A percentile compares a stretch with the other conserved stretches of the same genome.
Evolutionary conservation across 2,888 invertebrate species (phyloP).

Genomic region (Atethmia centrago): DNA sequence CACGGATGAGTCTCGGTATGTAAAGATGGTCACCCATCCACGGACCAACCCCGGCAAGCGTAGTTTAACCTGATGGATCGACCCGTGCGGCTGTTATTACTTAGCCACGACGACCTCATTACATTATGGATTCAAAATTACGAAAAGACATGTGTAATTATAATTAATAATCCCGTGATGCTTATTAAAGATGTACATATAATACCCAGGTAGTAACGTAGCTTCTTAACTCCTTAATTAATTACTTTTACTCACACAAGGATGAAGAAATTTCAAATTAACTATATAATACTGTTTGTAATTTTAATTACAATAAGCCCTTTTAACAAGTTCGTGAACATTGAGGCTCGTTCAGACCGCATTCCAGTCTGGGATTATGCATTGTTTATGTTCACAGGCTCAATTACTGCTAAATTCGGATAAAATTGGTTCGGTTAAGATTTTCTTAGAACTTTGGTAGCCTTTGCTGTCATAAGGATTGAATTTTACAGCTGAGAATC

Average conservation of each 20-base stretch:
- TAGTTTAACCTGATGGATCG: too few relatives aligned
- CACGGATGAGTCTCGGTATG: too few relatives aligned
- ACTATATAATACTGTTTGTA: constrained; percentile 42
- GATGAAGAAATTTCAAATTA: constrained; percentile 46
- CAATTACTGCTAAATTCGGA: constrained; percentile 27
- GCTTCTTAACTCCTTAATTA: constrained; percentile 46
- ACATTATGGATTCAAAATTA: too few relatives aligned
- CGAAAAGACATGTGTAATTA: background rate
- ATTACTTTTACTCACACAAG: constrained; percentile 47
- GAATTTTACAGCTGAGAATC: constrained; percentile 17
- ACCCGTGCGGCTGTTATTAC: too few relatives aligned
- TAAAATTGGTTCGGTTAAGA: constrained; percentile 12
- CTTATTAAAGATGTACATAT: constrained; percentile 1
- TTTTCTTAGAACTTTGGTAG: constrained; percentile 18
- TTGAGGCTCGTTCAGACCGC: constrained; percentile 39
- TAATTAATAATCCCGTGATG: constrained; percentile 18
- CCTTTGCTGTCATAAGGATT: background rate
- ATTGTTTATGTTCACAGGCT: constrained; percentile 53
- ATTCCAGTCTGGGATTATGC: constrained; percentile 28
- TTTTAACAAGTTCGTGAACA: constrained; percentile 55
- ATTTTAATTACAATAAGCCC: constrained; percentile 58
- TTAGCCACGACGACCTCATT: too few relatives aligned
- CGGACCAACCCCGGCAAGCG: too few relatives aligned
- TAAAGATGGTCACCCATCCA: too few relatives aligned
- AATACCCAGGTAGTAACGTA: constrained; percentile 1